Conservation (phyloP, 2,113 vertebrate species). For the Rhizomys pruinosus region DNA sequence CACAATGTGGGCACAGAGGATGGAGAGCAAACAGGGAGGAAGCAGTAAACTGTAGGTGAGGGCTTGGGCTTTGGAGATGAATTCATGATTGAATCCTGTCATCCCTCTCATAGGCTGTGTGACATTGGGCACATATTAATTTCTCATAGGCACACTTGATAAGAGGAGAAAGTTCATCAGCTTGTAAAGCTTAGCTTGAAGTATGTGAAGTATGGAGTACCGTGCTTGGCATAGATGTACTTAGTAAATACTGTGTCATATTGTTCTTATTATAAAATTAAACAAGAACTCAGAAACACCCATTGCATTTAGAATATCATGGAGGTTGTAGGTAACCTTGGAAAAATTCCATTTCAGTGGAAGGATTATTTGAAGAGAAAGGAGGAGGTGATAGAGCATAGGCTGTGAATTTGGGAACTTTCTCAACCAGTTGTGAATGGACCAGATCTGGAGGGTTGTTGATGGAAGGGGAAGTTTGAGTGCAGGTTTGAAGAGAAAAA, state of each 20-base stretch:
- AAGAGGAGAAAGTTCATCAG: neutral
- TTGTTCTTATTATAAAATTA: neutral
- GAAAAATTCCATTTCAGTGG: neutral
- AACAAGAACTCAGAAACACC: neutral
- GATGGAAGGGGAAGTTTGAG: neutral
- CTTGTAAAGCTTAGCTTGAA: neutral
- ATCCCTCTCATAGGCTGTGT: neutral
- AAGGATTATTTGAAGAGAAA: neutral
- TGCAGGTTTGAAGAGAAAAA: neutral
- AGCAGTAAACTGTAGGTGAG: neutral
- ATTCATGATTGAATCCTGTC: neutral
- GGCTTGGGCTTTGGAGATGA: neutral
- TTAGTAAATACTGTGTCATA: neutral
- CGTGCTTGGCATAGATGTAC: neutral
- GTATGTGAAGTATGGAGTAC: neutral
- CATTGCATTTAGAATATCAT: neutral
- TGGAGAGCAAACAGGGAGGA: neutral
- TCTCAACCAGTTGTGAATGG: constrained; percentile 7
- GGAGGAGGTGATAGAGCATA: neutral
- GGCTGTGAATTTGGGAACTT: neutral
- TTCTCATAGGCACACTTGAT: neutral
- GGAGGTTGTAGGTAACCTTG: neutral
- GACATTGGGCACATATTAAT: neutral
- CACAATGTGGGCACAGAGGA: neutral
- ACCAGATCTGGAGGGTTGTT: neutral